Base-by-base conservation (phyloP, 2,888 invertebrate genomes). In the Cephus pygmeus region DNA sequence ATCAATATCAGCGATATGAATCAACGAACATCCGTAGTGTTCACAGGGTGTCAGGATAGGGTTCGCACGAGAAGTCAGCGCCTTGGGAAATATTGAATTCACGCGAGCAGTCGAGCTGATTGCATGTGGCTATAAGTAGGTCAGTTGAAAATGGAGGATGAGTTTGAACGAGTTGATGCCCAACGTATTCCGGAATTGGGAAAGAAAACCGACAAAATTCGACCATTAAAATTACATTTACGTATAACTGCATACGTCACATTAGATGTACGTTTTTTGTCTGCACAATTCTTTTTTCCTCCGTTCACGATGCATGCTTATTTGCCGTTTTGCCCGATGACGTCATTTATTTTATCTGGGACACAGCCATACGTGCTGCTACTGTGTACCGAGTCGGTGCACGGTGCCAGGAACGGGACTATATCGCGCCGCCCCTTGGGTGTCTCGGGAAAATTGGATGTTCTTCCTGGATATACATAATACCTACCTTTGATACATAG, bases 51-150 rank as follows among this genome's bases (percentile, higher is more conserved):
- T 56, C 56, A 9, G 56, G 56, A 56, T 56, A 56, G 56, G 56
- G 56, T 56, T 56, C 31, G 56, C 23, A 56, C 56, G 23, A 56
- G 23, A 56, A 23, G 23, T 56, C 56, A 56, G 56, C 56, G 23
- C 56, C 56, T 56, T 56, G 56, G 56, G 56, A 56, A 56, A 86
- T 87, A 87, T 87, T 82, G 85, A 87, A 87, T 86, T 85, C 86
- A 80, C 76, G 77, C 79, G 76, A 68, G 36, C 73, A 35, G 69
- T n/a, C 56, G 34, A 36, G 76, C 35, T 69, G 40, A 30, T 68
- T 30, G 33, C 80, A 82, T 71, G 80, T 75, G 79, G 81, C 77
- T 76, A 79, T 83, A 87, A 87, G 79, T 87, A 87, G 86, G 87
- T 82, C 87, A 85, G 75, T 76, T 79, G 69, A 73, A 79, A 79